A percentile compares a stretch with the other conserved stretches of the same genome.
Conservation (phyloP, 1,140 invertebrate species). For the Grapholita molesta region DNA sequence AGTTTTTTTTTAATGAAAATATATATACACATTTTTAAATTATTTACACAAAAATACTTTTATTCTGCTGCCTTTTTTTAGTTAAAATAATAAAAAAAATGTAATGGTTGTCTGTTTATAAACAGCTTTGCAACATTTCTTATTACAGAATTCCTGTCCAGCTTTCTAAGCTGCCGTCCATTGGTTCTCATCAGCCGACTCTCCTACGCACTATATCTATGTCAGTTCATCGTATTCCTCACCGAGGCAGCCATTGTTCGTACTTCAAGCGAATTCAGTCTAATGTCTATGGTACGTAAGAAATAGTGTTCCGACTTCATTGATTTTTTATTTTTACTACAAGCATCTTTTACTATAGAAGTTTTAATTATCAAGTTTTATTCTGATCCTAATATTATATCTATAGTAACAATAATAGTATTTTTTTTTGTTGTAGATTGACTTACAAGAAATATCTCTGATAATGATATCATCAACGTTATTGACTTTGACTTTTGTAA, state of each 20-base stretch:
- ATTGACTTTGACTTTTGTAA: slow-evolving; percentile 83
- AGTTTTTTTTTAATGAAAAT: too few relatives aligned
- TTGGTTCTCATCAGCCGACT: slow-evolving; percentile 84
- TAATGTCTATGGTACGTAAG: slow-evolving; percentile 74
- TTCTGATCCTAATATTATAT: too few relatives aligned
- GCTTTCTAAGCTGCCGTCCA: slow-evolving; percentile 82
- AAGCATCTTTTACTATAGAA: too few relatives aligned
- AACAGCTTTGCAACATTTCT: too few relatives aligned
- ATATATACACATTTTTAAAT: too few relatives aligned
- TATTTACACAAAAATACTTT: too few relatives aligned
- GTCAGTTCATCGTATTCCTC: slow-evolving; percentile 84
- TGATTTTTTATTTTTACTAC: too few relatives aligned
- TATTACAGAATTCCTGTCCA: slow-evolving; percentile 80
- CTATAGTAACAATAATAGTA: not conserved
- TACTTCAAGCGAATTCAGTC: slow-evolving; percentile 78
- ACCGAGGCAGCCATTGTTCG: slow-evolving; percentile 80
- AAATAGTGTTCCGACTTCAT: too few relatives aligned
- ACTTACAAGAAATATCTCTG: slow-evolving; percentile 57
- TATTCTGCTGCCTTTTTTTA: too few relatives aligned
- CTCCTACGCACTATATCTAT: slow-evolving; percentile 87
- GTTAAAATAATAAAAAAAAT: too few relatives aligned
- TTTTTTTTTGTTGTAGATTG: slow-evolving; percentile 58
- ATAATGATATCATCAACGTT: slow-evolving; percentile 78
- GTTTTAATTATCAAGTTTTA: not conserved
- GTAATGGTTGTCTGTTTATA: too few relatives aligned